These are phyloP conservation scores for Epizoanthus rinbou DNA, from an alignment of 92 coral and sea anemone genomes.

Conservation along the genomic window DNA sequence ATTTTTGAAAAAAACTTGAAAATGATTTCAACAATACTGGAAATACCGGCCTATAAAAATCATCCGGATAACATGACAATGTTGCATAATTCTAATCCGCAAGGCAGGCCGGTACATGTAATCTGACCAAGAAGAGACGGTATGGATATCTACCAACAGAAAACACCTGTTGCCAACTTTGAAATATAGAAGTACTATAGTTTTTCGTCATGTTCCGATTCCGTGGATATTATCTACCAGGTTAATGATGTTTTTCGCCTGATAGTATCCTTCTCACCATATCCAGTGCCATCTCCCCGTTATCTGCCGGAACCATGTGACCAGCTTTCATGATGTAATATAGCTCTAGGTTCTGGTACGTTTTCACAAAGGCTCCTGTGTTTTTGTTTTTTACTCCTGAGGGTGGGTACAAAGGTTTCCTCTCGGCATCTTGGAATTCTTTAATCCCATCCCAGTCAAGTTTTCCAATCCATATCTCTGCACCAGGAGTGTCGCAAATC, in stretches of 20 bases:
- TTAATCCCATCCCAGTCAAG: slow-evolving; percentile 80
- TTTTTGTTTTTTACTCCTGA: slow-evolving; percentile 71
- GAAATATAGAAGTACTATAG: background rate
- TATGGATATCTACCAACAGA: too few species aligned
- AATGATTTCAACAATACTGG: too few species aligned
- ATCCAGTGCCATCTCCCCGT: slow-evolving; percentile 96
- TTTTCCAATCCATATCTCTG: slow-evolving; percentile 82
- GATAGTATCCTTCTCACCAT: slow-evolving; percentile 76
- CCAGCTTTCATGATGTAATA: slow-evolving; percentile 92
- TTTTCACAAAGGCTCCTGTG: slow-evolving; percentile 92
- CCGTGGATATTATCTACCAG: background rate
- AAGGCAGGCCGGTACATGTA: too few species aligned
- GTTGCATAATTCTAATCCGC: too few species aligned
- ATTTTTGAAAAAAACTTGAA: too few species aligned
- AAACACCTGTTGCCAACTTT: too few species aligned
- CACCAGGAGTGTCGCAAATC: slow-evolving; percentile 86
- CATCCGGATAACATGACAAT: too few species aligned
- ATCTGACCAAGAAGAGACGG: too few species aligned
- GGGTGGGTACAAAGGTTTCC: slow-evolving; percentile 84
- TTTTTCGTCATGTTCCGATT: background rate
- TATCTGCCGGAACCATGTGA: slow-evolving; percentile 97
- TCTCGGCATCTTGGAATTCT: slow-evolving; percentile 50
- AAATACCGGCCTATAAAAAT: too few species aligned
- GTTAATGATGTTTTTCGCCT: background rate
- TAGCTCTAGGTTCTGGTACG: slow-evolving; percentile 73